Evolutionary conservation across 2,888 invertebrate genomes (phyloP).

Genomic region (Cheilosia vernalis): DNA sequence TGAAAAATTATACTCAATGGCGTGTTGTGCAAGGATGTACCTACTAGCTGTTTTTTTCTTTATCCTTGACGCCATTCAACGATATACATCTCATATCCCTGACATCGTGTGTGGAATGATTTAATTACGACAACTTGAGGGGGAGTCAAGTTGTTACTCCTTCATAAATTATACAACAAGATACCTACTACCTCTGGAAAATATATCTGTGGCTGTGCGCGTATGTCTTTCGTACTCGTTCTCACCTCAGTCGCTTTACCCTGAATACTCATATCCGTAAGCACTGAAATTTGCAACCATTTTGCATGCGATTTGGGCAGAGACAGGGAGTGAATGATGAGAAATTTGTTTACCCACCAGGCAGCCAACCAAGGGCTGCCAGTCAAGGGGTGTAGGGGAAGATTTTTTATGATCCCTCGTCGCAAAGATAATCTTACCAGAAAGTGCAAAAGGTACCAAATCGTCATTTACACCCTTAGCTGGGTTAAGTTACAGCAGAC

Average conservation of each 20-base stretch:
- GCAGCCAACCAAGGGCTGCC: not conserved
- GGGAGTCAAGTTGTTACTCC: slow-evolving; percentile 59
- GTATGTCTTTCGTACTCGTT: slow-evolving; percentile 13
- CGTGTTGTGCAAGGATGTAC: slow-evolving; percentile 31
- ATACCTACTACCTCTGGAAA: slow-evolving; percentile 25
- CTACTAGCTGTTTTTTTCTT: not conserved
- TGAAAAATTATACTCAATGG: slow-evolving; percentile 41
- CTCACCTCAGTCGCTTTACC: not conserved
- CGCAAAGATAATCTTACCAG: slow-evolving; percentile 28
- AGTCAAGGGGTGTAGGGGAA: slow-evolving; percentile 1
- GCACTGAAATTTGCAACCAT: slow-evolving; percentile 60
- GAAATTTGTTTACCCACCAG: slow-evolving; percentile 52
- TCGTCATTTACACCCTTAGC: slow-evolving; percentile 43
- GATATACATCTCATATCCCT: slow-evolving; percentile 7
- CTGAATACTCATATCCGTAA: slow-evolving; percentile 26
- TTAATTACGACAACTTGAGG: slow-evolving; percentile 61
- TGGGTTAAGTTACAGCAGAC: slow-evolving; percentile 36
- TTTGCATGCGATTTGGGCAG: slow-evolving; percentile 34
- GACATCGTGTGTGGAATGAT: slow-evolving; percentile 57
- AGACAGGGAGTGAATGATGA: slow-evolving; percentile 27
- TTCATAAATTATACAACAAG: slow-evolving; percentile 55
- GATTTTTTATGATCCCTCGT: slow-evolving; percentile 21
- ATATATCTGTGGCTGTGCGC: not conserved
- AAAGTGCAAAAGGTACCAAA: slow-evolving; percentile 44
- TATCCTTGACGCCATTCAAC: slow-evolving; percentile 33